Conservation (phyloP, 2,113 vertebrate genomes). For the Pedetes capensis region DNA sequence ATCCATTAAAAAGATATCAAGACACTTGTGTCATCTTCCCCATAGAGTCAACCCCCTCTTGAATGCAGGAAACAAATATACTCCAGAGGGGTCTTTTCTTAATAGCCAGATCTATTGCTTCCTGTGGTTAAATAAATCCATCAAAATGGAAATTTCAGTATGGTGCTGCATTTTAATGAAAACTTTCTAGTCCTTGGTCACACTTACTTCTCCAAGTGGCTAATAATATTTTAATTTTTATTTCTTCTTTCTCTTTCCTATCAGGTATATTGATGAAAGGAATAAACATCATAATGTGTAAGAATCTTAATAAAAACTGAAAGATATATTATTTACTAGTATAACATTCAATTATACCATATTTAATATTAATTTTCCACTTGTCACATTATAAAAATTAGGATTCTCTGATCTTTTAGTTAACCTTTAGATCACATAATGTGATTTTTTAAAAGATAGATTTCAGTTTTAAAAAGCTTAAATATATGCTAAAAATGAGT, state of each 20-base stretch:
- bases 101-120: not conserved
- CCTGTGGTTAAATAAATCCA: not conserved
- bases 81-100: not conserved
- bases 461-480: not conserved
- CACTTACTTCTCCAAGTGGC: not conserved
- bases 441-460: not conserved
- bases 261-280: not conserved
- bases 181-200: not conserved
- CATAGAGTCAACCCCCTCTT: not conserved
- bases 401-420: not conserved
- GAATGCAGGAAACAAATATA: not conserved
- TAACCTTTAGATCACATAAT: not conserved
- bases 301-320: not conserved
- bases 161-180: not conserved
- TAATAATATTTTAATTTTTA: not conserved
- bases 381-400: not conserved
- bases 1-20: not conserved
- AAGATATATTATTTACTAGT: not conserved
- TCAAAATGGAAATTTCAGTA: not conserved
- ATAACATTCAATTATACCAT: not conserved
- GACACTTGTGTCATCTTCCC: not conserved
- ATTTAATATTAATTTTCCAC: not conserved
- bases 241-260: not conserved
- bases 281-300: not conserved
- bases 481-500: not conserved